Evolutionary conservation across 2,888 invertebrate genomes (phyloP).

Genomic region (Phengaris arion): DNA sequence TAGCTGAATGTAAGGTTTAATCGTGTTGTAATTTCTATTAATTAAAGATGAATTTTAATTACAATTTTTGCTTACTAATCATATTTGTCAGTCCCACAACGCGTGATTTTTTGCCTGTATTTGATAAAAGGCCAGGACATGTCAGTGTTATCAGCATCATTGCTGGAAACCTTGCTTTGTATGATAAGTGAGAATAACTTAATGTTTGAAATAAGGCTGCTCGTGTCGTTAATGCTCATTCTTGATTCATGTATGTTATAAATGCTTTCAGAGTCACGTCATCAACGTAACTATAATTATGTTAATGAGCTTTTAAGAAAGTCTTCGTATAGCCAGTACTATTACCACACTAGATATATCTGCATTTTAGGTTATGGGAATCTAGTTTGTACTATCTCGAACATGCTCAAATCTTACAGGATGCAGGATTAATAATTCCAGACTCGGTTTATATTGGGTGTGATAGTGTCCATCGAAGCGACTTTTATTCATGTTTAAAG

Average conservation of each 20-base stretch:
- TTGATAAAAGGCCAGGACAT: neutral
- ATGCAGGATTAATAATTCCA: neutral
- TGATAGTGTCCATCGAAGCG: neutral
- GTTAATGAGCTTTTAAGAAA: neutral
- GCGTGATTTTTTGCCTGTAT: neutral
- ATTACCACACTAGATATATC: neutral
- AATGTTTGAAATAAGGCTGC: neutral
- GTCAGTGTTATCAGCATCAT: slow-evolving; percentile 15
- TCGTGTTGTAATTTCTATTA: no score
- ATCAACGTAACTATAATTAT: neutral
- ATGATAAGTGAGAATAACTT: neutral
- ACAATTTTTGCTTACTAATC: neutral
- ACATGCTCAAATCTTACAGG: neutral
- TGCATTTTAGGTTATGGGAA: neutral
- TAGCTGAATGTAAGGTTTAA: no score
- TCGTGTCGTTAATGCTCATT: neutral
- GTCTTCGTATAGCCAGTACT: neutral
- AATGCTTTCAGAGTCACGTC: neutral
- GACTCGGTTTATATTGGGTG: neutral
- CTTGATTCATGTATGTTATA: neutral
- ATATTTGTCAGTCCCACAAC: neutral
- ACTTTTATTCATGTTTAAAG: neutral
- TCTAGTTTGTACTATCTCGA: neutral
- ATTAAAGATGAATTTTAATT: neutral
- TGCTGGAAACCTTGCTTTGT: neutral